These are phyloP conservation scores for Oplegnathus fasciatus DNA, from an alignment of 2,113 vertebrate genomes.

Conservation along the genomic window DNA sequence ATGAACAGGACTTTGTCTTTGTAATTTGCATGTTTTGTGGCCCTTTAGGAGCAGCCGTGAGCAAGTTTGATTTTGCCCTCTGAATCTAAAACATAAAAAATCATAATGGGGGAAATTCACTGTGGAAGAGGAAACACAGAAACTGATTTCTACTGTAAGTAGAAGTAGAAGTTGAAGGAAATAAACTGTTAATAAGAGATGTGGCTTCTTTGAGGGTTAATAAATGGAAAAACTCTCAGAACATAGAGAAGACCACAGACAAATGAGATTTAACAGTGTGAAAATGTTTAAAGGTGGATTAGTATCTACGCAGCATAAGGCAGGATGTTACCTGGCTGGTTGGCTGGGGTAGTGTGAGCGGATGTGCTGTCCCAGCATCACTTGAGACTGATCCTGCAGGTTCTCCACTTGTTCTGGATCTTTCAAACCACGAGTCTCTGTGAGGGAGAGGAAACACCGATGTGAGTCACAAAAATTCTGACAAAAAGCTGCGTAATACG, in stretches of 20 bases:
- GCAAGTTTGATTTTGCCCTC: no score
- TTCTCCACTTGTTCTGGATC: constrained; percentile 98
- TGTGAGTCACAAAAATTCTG: background rate
- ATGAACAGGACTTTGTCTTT: no score
- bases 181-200: no score
- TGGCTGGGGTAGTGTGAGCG: constrained; percentile 93
- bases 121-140: no score
- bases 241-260: background rate
- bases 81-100: no score
- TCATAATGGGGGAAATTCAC: no score
- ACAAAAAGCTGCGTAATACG: background rate
- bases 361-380: constrained; percentile 97
- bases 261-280: background rate
- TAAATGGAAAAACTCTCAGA: no score
- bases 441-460: constrained; percentile 1
- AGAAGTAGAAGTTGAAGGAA: no score
- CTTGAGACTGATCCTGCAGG: constrained; percentile 97
- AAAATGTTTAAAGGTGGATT: background rate
- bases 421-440: constrained; percentile 95
- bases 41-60: no score
- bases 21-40: no score
- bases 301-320: background rate
- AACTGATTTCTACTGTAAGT: no score
- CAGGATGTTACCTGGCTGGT: constrained; percentile 89
- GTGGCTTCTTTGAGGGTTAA: no score